A percentile compares a stretch with the other conserved stretches of the same genome.
phyloP scores from a whole-genome alignment of 1,140 invertebrate species.

The Daktulosphaira vitifoliae region DNA sequence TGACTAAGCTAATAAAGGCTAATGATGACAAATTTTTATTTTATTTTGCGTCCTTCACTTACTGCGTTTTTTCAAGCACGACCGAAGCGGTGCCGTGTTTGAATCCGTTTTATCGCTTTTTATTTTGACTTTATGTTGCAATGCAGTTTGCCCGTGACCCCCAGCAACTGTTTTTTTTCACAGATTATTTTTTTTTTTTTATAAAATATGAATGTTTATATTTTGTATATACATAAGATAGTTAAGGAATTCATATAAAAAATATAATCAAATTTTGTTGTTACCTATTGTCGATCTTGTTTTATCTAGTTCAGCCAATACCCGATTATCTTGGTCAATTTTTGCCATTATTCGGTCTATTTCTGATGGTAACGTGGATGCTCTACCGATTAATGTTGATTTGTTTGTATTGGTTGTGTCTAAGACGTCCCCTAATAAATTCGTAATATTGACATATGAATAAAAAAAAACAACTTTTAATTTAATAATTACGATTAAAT shows the following conservation, averaged over 20 bases:
- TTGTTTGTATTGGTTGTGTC: background rate
- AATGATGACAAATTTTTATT: background rate
- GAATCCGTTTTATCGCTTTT: slow-evolving; percentile 33
- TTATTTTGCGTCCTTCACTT: slow-evolving; percentile 28
- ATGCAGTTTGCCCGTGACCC: slow-evolving; percentile 28
- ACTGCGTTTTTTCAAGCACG: slow-evolving; percentile 34
- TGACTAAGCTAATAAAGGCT: slow-evolving; percentile 17
- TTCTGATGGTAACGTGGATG: slow-evolving; percentile 46
- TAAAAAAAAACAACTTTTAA: no score
- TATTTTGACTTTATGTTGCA: slow-evolving; percentile 32
- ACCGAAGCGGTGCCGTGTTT: slow-evolving; percentile 31
- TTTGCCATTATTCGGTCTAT: slow-evolving; percentile 91
- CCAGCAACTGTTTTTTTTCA: slow-evolving; percentile 30
- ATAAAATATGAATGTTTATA: slow-evolving; percentile 13
- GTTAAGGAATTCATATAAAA: background rate
- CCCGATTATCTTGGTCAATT: slow-evolving; percentile 77
- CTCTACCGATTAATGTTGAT: background rate
- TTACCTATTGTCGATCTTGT: slow-evolving; percentile 51
- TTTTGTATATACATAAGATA: slow-evolving; percentile 7
- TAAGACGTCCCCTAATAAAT: slow-evolving; percentile 8
- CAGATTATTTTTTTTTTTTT: background rate
- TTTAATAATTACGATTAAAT: no score
- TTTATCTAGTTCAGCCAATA: slow-evolving; percentile 81
- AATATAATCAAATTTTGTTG: background rate
- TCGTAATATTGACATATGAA: no score